Percentiles rank a stretch among this genome's conserved stretches.
Evolutionary conservation across 1,140 invertebrate genomes (phyloP).

Genomic region (Drosophila lacteicornis): DNA sequence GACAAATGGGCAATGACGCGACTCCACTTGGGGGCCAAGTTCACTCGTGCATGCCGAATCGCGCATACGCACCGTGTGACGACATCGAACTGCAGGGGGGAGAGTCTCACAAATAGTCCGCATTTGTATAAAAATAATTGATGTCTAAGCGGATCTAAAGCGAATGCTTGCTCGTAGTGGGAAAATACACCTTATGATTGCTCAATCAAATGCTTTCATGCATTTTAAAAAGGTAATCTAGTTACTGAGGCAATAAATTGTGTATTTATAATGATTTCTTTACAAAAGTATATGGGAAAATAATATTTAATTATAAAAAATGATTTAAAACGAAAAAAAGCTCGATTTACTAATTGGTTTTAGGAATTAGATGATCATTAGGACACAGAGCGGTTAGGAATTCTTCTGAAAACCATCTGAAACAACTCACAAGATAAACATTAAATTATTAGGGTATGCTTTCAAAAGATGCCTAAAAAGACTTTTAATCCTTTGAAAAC

Average conservation of each 20-base stretch:
- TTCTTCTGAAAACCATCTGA: not conserved
- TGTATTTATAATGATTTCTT: too few relatives aligned
- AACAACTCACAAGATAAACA: not conserved
- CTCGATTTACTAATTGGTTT: not conserved
- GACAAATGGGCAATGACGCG: conserved; percentile 52
- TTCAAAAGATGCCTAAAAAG: not conserved
- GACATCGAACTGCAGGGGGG: conserved; percentile 22
- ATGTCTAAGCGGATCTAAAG: conserved; percentile 60
- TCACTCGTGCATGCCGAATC: conserved; percentile 72
- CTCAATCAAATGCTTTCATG: conserved; percentile 16
- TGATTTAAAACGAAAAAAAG: not conserved
- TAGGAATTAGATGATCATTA: not conserved
- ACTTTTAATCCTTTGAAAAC: not conserved
- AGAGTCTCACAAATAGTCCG: conserved; percentile 23
- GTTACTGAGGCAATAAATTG: not conserved
- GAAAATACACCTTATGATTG: conserved; percentile 12
- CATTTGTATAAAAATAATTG: conserved; percentile 47
- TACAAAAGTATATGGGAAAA: not conserved
- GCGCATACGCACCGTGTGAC: conserved; percentile 69
- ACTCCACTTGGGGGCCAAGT: conserved; percentile 42
- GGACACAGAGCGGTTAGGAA: not conserved
- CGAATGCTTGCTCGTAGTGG: conserved; percentile 3
- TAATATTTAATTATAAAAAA: too few relatives aligned
- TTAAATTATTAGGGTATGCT: conserved; percentile 10
- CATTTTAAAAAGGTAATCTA: not conserved